These are phyloP conservation scores for Rhagoletis zephyria DNA, from an alignment of 1,140 invertebrate genomes.

Conservation along the genomic window DNA sequence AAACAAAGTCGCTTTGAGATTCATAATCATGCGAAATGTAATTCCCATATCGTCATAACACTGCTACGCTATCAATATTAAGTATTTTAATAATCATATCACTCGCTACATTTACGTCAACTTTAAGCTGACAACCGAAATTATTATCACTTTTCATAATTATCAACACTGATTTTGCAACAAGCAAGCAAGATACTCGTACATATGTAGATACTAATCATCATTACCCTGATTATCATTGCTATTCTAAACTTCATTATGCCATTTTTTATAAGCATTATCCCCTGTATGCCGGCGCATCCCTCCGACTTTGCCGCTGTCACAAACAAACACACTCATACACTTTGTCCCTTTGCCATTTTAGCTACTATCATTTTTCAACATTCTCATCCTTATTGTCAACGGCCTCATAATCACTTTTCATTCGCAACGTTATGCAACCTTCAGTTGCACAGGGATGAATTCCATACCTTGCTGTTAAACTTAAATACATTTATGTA, in stretches of 20 bases:
- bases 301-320: conserved; percentile 19
- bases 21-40: neutral
- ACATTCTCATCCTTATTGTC: conserved; percentile 50
- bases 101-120: conserved; percentile 6
- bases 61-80: neutral
- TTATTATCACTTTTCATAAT: conserved; percentile 16
- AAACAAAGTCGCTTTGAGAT: neutral
- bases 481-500: neutral
- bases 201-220: neutral
- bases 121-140: conserved; percentile 39
- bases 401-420: conserved; percentile 43
- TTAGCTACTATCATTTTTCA: conserved; percentile 49
- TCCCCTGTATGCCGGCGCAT: neutral
- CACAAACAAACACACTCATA: conserved; percentile 5
- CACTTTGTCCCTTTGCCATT: conserved; percentile 13
- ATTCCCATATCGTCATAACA: neutral
- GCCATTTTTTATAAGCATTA: neutral
- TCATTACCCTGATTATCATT: neutral
- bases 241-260: conserved; percentile 34
- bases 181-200: neutral
- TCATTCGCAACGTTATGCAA: conserved; percentile 34
- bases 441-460: conserved; percentile 37
- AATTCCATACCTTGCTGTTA: neutral
- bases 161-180: neutral
- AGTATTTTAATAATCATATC: conserved; percentile 32